These are phyloP conservation scores for Choreutis nemorana DNA, from an alignment of 2,888 invertebrate genomes.

Conservation along the genomic window DNA sequence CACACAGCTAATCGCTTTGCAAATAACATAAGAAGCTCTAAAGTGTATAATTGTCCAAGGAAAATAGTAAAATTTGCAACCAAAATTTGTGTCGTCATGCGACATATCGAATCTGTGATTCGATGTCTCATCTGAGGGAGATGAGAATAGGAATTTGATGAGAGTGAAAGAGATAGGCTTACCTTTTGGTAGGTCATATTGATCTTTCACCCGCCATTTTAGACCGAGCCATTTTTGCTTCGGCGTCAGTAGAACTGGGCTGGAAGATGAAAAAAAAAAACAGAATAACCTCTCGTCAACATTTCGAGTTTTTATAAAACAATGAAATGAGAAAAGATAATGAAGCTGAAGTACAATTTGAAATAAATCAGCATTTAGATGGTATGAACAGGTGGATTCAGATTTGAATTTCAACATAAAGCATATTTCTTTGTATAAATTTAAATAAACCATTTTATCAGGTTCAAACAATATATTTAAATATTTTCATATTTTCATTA, in stretches of 20 bases:
- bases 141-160: constrained; percentile 15
- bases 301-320: constrained; percentile 58
- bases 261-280: constrained; percentile 36
- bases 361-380: constrained; percentile 52
- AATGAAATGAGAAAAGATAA: constrained; percentile 41
- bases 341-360: constrained; percentile 32
- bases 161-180: constrained; percentile 29
- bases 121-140: constrained; percentile 35
- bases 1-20: constrained; percentile 43
- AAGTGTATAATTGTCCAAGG: constrained; percentile 25
- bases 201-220: constrained; percentile 67
- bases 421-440: too few species aligned
- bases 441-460: too few species aligned
- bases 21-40: constrained; percentile 27
- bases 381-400: too few species aligned
- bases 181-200: constrained; percentile 63
- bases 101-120: constrained; percentile 51
- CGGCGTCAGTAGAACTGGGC: constrained; percentile 49
- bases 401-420: too few species aligned
- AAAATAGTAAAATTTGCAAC: constrained; percentile 35
- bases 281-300: constrained; percentile 46
- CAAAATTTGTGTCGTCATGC: constrained; percentile 43
- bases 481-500: too few species aligned
- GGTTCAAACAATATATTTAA: too few species aligned
- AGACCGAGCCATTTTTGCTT: constrained; percentile 56